Evolutionary conservation across 2,888 invertebrate species (phyloP).

Genomic region (Caenorhabditis becei): DNA sequence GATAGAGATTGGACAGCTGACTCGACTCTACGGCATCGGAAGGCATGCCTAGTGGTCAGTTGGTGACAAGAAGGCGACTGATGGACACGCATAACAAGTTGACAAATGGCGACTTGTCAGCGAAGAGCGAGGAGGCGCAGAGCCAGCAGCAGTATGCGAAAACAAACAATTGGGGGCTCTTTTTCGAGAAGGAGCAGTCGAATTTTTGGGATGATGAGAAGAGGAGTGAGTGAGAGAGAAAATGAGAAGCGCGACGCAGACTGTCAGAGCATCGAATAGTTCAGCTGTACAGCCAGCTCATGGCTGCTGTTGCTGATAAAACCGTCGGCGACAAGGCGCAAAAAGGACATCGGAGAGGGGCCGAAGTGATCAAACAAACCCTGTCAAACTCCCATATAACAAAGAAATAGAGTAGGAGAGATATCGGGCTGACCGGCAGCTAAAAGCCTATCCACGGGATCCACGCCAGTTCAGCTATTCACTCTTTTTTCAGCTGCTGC

Average conservation of each 20-base stretch:
- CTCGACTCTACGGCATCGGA: too few species aligned
- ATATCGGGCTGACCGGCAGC: conserved; percentile 12
- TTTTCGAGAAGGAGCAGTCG: conserved; percentile 48
- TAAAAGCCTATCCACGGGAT: too few species aligned
- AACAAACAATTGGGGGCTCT: conserved; percentile 57
- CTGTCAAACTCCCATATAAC: background rate
- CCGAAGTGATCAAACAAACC: conserved; percentile 52
- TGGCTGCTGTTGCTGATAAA: conserved; percentile 42
- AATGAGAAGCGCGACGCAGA: conserved; percentile 43
- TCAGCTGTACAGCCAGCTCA: conserved; percentile 40
- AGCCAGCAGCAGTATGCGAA: conserved; percentile 50
- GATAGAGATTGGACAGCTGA: background rate
- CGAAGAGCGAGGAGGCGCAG: conserved; percentile 37
- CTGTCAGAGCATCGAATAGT: conserved; percentile 31
- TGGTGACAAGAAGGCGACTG: conserved; percentile 53
- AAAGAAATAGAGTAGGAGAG: conserved; percentile 18
- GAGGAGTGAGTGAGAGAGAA: conserved; percentile 16
- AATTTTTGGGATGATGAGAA: conserved; percentile 54
- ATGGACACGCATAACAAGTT: conserved; percentile 58
- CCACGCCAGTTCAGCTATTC: background rate
- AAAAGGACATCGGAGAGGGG: conserved; percentile 10
- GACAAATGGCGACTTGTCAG: conserved; percentile 60
- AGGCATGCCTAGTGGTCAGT: conserved; percentile 38
- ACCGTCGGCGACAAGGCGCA: conserved; percentile 20
- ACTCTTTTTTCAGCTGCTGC: background rate